phyloP scores from a whole-genome alignment of 2,888 invertebrate genomes.

The Polymixis lichenea region DNA sequence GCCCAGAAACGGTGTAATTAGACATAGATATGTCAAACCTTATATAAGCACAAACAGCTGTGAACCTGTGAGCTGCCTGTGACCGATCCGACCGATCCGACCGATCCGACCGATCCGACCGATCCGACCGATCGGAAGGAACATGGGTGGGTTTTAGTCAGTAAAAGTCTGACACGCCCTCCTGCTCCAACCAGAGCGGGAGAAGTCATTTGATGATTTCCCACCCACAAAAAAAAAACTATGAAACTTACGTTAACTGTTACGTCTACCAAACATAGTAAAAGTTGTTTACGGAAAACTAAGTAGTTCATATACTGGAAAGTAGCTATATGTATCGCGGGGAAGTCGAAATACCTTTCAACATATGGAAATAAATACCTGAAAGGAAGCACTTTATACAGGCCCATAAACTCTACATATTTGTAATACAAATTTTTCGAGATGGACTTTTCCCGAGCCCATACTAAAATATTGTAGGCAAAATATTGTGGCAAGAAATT shows the following conservation, averaged over 20 bases:
- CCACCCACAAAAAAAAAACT: too few species aligned
- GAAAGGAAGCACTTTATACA: slow-evolving; percentile 15
- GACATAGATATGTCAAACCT: too few species aligned
- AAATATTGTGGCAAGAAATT: slow-evolving; percentile 10
- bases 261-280: neutral
- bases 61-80: too few species aligned
- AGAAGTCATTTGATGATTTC: too few species aligned
- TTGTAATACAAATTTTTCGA: slow-evolving; percentile 7
- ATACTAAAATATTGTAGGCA: slow-evolving; percentile 8
- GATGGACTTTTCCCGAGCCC: neutral
- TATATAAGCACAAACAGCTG: too few species aligned
- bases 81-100: too few species aligned
- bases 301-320: neutral
- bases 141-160: too few species aligned
- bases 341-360: neutral
- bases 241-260: neutral
- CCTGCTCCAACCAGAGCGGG: too few species aligned
- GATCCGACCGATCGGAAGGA: too few species aligned
- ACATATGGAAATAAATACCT: neutral
- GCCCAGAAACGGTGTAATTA: too few species aligned
- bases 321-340: neutral
- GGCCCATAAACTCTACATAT: neutral
- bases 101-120: too few species aligned
- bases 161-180: too few species aligned
- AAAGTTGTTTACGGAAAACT: neutral